Conservation (phyloP, 2,797 vertebrate genomes). For the Salarias fasciatus region DNA sequence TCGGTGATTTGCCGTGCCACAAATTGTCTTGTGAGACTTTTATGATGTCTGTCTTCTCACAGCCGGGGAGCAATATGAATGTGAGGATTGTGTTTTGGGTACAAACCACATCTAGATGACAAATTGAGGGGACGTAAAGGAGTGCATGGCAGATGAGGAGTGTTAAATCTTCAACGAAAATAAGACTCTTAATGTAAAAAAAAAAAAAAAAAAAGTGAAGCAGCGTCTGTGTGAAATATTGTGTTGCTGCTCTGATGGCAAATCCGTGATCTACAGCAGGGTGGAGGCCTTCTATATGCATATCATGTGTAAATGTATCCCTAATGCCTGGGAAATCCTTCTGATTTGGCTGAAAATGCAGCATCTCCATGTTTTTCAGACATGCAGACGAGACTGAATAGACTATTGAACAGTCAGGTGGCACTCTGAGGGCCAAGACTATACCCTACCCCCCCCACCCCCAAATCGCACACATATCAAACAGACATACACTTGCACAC, state of each 20-base stretch:
- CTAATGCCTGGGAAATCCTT: slow-evolving; percentile 60
- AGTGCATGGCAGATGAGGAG: slow-evolving; percentile 4
- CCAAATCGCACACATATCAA: slow-evolving; percentile 74
- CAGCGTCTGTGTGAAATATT: slow-evolving; percentile 9
- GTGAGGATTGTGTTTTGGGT: slow-evolving; percentile 5
- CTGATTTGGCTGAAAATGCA: slow-evolving; percentile 57
- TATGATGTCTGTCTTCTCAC: slow-evolving; percentile 3
- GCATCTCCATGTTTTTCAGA: slow-evolving; percentile 88
- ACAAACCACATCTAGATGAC: slow-evolving; percentile 6
- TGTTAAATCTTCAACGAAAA: background rate
- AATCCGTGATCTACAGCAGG: background rate
- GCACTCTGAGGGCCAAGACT: slow-evolving; percentile 64
- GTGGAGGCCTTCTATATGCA: slow-evolving; percentile 38
- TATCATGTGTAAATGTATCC: slow-evolving; percentile 48
- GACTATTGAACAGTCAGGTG: slow-evolving; percentile 95
- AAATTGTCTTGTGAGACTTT: slow-evolving; percentile 29
- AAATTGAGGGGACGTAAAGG: slow-evolving; percentile 20
- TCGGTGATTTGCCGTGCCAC: slow-evolving; percentile 12
- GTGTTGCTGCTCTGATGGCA: background rate
- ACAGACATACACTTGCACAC: slow-evolving; percentile 80
- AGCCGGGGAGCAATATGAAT: background rate
- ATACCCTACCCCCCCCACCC: slow-evolving; percentile 20
- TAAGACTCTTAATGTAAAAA: background rate
- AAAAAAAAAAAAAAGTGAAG: background rate
- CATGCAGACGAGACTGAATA: slow-evolving; percentile 88